These are phyloP conservation scores for Myanophis thanlyinensis DNA, from an alignment of 2,113 vertebrate genomes.

Conservation along the genomic window DNA sequence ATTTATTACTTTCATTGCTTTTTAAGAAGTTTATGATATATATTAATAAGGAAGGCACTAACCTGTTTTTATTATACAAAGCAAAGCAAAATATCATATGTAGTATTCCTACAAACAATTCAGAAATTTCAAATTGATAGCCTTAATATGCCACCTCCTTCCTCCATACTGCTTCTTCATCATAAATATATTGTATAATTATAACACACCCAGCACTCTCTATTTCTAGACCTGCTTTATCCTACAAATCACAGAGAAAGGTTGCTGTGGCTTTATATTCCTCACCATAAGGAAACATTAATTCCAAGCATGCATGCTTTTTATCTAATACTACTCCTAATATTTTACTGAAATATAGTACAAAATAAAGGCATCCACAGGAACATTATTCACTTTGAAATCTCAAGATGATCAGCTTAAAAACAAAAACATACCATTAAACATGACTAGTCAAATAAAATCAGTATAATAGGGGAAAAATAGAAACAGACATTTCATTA, in stretches of 20 bases:
- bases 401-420: not conserved
- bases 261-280: not conserved
- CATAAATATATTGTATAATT: not conserved
- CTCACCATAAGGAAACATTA: not conserved
- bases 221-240: conserved; percentile 1
- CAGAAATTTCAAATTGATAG: not conserved
- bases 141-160: not conserved
- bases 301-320: not conserved
- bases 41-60: not conserved
- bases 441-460: not conserved
- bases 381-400: not conserved
- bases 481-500: not conserved
- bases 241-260: conserved; percentile 14
- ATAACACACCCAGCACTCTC: not conserved
- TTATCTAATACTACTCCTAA: not conserved
- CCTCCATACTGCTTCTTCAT: not conserved
- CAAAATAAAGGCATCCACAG: not conserved
- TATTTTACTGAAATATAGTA: not conserved
- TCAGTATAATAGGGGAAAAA: not conserved
- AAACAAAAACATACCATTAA: not conserved
- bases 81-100: conserved; percentile 5
- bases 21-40: conserved; percentile 16
- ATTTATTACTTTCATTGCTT: conserved; percentile 22
- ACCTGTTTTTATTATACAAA: conserved; percentile 20
- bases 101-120: not conserved